phyloP scores from a whole-genome alignment of 2,113 vertebrate genomes.

The Cololabis saira region DNA sequence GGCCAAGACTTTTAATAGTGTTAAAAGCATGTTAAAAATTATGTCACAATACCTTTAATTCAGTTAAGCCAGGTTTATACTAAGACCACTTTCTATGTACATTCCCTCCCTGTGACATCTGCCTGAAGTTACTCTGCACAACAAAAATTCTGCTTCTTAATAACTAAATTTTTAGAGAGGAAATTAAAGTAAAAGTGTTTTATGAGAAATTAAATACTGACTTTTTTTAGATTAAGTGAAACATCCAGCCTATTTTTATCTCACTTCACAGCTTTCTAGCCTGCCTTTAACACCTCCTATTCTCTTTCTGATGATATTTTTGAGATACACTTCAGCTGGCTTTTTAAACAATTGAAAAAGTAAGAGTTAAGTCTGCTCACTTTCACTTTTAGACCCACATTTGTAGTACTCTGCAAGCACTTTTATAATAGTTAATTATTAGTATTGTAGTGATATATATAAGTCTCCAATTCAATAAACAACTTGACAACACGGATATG shows the following conservation, averaged over 20 bases:
- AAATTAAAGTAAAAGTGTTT: neutral
- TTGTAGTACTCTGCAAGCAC: neutral
- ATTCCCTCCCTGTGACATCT: too few species aligned
- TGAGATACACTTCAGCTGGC: neutral
- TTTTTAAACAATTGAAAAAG: neutral
- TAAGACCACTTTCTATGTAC: too few species aligned
- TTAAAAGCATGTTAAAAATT: too few species aligned
- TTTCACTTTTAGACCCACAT: neutral
- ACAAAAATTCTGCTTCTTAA: too few species aligned
- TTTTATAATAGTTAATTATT: neutral
- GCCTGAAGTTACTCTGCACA: too few species aligned
- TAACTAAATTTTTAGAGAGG: neutral
- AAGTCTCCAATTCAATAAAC: too few species aligned
- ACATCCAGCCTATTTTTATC: constrained; percentile 20
- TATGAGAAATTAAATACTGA: neutral
- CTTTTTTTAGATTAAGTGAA: neutral
- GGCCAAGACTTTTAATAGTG: too few species aligned
- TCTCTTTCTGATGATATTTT: constrained; percentile 5
- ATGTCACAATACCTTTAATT: too few species aligned
- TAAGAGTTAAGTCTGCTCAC: neutral
- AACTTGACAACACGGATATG: constrained; percentile 7
- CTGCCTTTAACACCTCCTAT: constrained; percentile 4
- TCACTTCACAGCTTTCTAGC: constrained; percentile 4
- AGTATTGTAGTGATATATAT: too few species aligned
- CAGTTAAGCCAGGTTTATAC: too few species aligned